Evolutionary conservation across 2,797 vertebrate genomes (phyloP), one percentile per base, ranked within the genome.

Genomic region (Anniella stebbinsi): DNA sequence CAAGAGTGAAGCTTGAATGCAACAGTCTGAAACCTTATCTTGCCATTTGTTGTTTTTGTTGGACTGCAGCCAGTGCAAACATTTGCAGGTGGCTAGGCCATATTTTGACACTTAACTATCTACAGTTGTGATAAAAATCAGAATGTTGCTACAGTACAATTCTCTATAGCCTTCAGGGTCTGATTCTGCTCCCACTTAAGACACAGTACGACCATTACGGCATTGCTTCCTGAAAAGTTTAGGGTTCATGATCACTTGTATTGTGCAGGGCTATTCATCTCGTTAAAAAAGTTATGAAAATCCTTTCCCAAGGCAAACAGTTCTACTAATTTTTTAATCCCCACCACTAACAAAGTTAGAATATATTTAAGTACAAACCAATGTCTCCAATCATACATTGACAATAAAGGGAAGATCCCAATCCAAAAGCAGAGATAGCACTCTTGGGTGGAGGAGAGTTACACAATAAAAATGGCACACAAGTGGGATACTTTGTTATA

Each of bases 71-170:
- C 97, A 98, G 96, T 95, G 96, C 97, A 98, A 98, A 98, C 97
- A 98, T 97, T 97, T 97, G 97, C 97, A 98, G 97, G 97, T 98
- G 97, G 97, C 97, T 97, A 97, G 97, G 97, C 97, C 97, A 97
- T 96, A 97, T 97, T 97, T 97, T 98, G 97, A 98, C 96, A 97
- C 97, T 97, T 97, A 97, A 97, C 97, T 98, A 98, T 97, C 98
- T 98, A 97, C 97, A 97, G 97, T 97, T 97, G 97, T 97, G 97
- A 98, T 98, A 98, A 98, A 97, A 98, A 98, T 98, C 97, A 97
- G 97, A 97, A 97, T 98, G 98, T 97, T 97, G 96, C 97, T 97
- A 96, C 97, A 98, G 97, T 97, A 97, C 97, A 96, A 96, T 96
- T 97, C 97, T 97, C 90, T 97, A 95, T 91, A 97, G 95, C 93